phyloP scores from a whole-genome alignment of 23 tunicate genomes.

The Diplosoma virens region DNA sequence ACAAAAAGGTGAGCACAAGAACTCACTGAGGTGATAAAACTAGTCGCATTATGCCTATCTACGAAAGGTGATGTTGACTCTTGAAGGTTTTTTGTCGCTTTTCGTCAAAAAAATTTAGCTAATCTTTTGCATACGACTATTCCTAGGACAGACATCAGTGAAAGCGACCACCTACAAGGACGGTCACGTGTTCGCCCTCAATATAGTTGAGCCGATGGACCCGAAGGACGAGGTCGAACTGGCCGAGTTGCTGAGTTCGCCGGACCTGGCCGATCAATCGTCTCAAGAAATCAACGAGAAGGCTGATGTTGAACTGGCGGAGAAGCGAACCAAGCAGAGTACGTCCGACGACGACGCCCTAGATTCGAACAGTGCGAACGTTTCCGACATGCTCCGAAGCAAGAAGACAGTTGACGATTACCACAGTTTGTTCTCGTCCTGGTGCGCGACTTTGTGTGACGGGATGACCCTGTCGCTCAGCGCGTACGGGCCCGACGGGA shows the following conservation, averaged over 20 bases:
- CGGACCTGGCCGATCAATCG: too few relatives aligned
- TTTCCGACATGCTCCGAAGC: conserved; percentile 40
- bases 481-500: conserved; percentile 68
- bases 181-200: conserved; percentile 71
- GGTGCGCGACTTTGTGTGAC: conserved; percentile 74
- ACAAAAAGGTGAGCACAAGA: too few relatives aligned
- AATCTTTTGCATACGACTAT: not conserved
- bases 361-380: too few relatives aligned
- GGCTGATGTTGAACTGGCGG: too few relatives aligned
- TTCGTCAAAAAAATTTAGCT: not conserved
- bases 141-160: conserved; percentile 52
- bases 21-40: too few relatives aligned
- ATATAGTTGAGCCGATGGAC: conserved; percentile 78
- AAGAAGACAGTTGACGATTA: conserved; percentile 17
- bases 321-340: too few relatives aligned
- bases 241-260: conserved; percentile 30
- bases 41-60: too few relatives aligned
- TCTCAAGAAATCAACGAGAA: too few relatives aligned
- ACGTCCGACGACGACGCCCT: not conserved
- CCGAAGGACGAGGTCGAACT: conserved; percentile 52
- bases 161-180: conserved; percentile 60
- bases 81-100: too few relatives aligned
- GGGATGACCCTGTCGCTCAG: conserved; percentile 85
- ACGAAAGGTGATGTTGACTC: too few relatives aligned
- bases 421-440: conserved; percentile 65